phyloP scores from a whole-genome alignment of 2,888 invertebrate genomes.

The Phymatocera aterrima region DNA sequence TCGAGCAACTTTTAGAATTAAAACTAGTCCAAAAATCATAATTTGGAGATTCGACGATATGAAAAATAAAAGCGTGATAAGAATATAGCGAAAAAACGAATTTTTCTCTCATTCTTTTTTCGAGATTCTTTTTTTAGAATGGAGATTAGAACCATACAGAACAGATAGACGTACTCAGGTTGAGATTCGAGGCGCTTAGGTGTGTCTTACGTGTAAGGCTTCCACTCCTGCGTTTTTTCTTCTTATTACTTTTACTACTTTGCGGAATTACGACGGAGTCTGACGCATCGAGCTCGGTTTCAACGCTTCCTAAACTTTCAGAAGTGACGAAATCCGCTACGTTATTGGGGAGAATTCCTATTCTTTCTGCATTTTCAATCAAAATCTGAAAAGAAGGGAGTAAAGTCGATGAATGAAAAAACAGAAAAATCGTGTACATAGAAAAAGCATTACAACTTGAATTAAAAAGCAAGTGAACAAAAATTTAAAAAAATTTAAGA shows the following conservation, averaged over 20 bases:
- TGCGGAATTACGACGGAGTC: too few species aligned
- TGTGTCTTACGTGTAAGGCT: conserved; percentile 86
- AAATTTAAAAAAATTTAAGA: too few species aligned
- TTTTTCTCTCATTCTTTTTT: too few species aligned
- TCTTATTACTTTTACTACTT: conserved; percentile 76
- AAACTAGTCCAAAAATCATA: background rate
- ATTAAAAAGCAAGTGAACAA: too few species aligned
- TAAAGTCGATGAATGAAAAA: background rate
- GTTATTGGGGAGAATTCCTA: conserved; percentile 84
- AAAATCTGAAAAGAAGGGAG: conserved; percentile 78
- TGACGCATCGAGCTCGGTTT: conserved; percentile 66
- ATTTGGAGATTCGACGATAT: background rate
- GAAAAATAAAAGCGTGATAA: background rate
- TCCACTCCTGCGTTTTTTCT: conserved; percentile 90
- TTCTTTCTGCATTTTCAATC: conserved; percentile 85
- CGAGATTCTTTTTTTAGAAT: background rate
- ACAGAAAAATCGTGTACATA: too few species aligned
- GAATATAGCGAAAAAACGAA: too few species aligned
- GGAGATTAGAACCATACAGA: background rate
- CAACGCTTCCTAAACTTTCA: conserved; percentile 65
- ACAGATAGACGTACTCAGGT: conserved; percentile 61
- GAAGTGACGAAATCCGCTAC: conserved; percentile 74
- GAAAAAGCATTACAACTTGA: too few species aligned
- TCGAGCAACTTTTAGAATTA: fast-evolving
- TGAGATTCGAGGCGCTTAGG: conserved; percentile 63